Conservation (phyloP, 2,113 vertebrate species). For the Saguinus imperator region DNA sequence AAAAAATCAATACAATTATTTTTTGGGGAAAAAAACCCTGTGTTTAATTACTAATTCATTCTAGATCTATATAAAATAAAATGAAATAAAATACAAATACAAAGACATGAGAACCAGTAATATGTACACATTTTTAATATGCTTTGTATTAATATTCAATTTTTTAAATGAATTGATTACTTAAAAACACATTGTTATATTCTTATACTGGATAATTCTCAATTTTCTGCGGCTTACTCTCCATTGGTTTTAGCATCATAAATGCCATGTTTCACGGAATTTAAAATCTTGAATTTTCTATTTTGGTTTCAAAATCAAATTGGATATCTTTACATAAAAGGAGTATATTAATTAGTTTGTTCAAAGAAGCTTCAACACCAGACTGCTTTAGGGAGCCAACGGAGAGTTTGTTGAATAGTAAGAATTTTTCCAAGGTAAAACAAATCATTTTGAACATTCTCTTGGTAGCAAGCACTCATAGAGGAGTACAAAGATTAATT, state of each 20-base stretch:
- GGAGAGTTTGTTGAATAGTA: not conserved
- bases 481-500: constrained; percentile 54
- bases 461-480: constrained; percentile 24
- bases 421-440: constrained; percentile 9
- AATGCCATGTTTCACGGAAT: constrained; percentile 21
- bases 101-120: constrained; percentile 78
- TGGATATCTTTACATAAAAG: constrained; percentile 40
- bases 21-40: constrained; percentile 49
- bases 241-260: constrained; percentile 7
- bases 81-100: constrained; percentile 74
- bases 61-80: constrained; percentile 62
- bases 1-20: constrained; percentile 57
- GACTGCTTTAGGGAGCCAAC: not conserved
- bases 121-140: constrained; percentile 83
- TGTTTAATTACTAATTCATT: constrained; percentile 60
- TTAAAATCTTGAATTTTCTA: constrained; percentile 47
- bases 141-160: constrained; percentile 63
- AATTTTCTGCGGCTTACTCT: constrained; percentile 26
- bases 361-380: constrained; percentile 37
- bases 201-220: constrained; percentile 15
- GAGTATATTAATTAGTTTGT: constrained; percentile 28
- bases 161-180: constrained; percentile 51
- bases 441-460: not conserved
- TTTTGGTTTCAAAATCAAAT: constrained; percentile 57
- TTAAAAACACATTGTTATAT: constrained; percentile 54